These are phyloP conservation scores for Lymantria monacha DNA, from an alignment of 2,888 invertebrate genomes.

Conservation along the genomic window DNA sequence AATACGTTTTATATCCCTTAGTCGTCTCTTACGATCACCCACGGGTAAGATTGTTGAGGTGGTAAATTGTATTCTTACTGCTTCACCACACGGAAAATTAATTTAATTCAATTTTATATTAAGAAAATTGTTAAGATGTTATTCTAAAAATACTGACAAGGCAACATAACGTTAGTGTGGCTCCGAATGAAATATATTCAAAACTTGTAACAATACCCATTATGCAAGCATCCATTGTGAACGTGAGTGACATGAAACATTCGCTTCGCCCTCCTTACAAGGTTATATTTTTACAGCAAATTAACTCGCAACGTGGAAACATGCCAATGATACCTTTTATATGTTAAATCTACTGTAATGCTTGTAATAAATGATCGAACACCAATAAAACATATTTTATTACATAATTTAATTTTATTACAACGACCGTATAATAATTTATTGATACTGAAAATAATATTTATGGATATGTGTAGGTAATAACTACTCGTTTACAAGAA, in stretches of 20 bases:
- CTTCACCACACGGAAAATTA: no score
- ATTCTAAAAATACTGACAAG: no score
- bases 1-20: no score
- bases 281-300: constrained; percentile 18
- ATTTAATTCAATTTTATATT: no score
- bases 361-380: constrained; percentile 24
- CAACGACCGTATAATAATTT: constrained; percentile 10
- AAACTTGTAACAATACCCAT: constrained; percentile 4
- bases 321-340: constrained; percentile 3
- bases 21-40: no score
- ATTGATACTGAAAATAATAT: constrained; percentile 3
- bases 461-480: constrained; percentile 11
- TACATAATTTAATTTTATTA: constrained; percentile 13
- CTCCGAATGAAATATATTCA: no score
- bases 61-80: no score
- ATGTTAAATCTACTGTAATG: constrained; percentile 21
- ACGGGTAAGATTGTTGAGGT: no score
- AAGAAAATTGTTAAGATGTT: no score
- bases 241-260: not conserved
- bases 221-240: constrained; percentile 1
- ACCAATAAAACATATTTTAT: constrained; percentile 27
- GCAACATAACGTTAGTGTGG: no score
- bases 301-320: constrained; percentile 13
- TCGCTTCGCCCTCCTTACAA: not conserved
- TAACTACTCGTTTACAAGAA: not conserved